Evolutionary conservation across 1,140 invertebrate genomes (phyloP), one percentile per base, ranked within the genome.

Genomic region (Charaxes varanes): DNA sequence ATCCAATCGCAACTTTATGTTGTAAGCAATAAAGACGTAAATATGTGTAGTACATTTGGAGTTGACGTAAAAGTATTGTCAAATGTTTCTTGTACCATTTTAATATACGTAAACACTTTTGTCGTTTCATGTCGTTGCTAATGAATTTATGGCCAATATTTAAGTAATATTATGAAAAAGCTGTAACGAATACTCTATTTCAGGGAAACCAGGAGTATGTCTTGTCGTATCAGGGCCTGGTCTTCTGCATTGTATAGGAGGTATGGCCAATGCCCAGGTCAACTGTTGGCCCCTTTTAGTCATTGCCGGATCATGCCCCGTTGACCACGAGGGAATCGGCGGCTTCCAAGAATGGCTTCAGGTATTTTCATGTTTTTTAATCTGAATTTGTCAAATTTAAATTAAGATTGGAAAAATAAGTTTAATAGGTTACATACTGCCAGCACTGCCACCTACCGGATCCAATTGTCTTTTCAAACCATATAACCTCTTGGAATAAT

Each of bases 271-370:
- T 87, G 96, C 97, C 8, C 95, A 97, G 85, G 87, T 96, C 2
- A 99, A 99, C 79, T 95, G 94, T 67, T 99, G 97, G 97, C 97
- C 97, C 0, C 61, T 98, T 19, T 62, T 99, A 27, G 93, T 98
- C 0, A 90, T 99, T 51, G 96, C 93, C 30, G 97, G 97, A 6
- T 93, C 96, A 2, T 94, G 93, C 63, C 91, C 96, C 24, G 85
- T 92, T 65, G 94, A 97, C 73, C 96, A 97, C 66, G 96, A 98
- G 80, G 93, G 92, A 4, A 92, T 96, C 57, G 97, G 96, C 26
- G 96, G 95, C 4, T 99, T 99, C 72, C 97, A 99, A 83, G 97
- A 99, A 82, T 98, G 91, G 82, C 90, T 91, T 1, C 96, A 97
- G 84, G 86, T 86, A 62, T 37, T 38, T 46, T 14, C 11, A 10